phyloP scores from a whole-genome alignment of 2,888 invertebrate genomes.

The Diplolepis rosae region DNA sequence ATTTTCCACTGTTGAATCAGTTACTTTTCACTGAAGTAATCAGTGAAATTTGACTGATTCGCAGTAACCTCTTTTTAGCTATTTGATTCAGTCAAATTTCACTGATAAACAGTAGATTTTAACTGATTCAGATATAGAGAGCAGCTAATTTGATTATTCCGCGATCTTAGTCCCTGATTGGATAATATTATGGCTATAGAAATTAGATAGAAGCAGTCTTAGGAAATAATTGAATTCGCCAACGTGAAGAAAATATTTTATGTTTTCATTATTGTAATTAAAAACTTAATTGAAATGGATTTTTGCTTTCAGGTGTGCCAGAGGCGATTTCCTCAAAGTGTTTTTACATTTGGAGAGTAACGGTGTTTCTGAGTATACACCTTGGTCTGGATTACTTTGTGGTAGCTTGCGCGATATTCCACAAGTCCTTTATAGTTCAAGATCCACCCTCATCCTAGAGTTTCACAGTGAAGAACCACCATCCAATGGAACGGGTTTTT shows the following conservation, averaged over 20 bases:
- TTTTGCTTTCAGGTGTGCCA: conserved; percentile 81
- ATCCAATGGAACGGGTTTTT: conserved; percentile 81
- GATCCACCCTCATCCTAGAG: conserved; percentile 83
- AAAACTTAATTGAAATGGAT: background rate
- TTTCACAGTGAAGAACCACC: conserved; percentile 79
- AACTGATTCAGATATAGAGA: no score
- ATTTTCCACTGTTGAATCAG: no score
- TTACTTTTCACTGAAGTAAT: no score
- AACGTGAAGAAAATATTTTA: background rate
- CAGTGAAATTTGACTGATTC: no score
- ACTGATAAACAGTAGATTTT: no score
- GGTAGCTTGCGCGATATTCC: conserved; percentile 82
- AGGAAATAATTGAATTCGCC: background rate
- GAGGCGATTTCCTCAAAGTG: conserved; percentile 85
- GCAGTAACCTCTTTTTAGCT: no score
- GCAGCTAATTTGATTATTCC: conserved; percentile 51
- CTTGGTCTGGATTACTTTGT: conserved; percentile 84
- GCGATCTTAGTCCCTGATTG: conserved; percentile 15
- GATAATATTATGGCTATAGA: conserved; percentile 27
- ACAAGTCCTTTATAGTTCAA: conserved; percentile 84
- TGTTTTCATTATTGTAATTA: no score
- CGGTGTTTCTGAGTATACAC: conserved; percentile 84
- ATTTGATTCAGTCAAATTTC: no score
- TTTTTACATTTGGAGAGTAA: conserved; percentile 84
- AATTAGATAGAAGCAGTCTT: no score